Base-by-base conservation (phyloP, 2,888 invertebrate genomes). In the Parasteatoda lunata region DNA sequence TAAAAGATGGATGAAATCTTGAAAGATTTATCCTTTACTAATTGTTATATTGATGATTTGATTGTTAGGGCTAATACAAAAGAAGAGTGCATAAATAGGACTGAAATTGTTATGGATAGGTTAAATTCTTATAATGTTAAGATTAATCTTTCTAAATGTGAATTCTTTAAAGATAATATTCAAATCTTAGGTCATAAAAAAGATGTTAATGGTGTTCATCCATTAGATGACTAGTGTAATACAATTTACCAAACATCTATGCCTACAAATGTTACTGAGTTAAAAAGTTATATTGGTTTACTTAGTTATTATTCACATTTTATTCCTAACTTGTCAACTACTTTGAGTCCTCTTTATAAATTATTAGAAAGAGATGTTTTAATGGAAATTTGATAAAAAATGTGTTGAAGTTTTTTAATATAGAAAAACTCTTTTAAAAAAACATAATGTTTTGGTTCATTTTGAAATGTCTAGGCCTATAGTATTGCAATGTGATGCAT, bases 401-500 rank as follows among this genome's bases (percentile, higher is more conserved):
- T 30, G 30, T 30, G 30, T 30, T 30, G 30, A 30, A 30, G 30
- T 30, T 30, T 30, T 30, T 30, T 0, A 30, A 30, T 1, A 30
- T 30, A 30, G 30, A 0, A 30, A 30, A 30, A 30, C 30, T 30
- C 30, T 30, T 30, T 30, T 30, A 30, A 30, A 30, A 30, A 66
- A 66, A n/a, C 66, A 66, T n/a, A n/a, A 66, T 66, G 66, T 66
- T 66, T 30, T 66, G 6, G 66, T 66, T 6, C 66, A 66, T 66
- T 66, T 13, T 66, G 66, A 66, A 15, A 30, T n/a, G 30, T 13
- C 66, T 13, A 9, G 30, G 30, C 66, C 13, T 6, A 66, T 66
- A 15, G 66, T 66, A 15, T n/a, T 66, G n/a, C 66, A 66, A 66
- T 66, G 66, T 66, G 66, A 66, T 66, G n/a, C 7, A 13, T 66